phyloP scores from a whole-genome alignment of 1,140 invertebrate genomes.

The Nephila pilipes region DNA sequence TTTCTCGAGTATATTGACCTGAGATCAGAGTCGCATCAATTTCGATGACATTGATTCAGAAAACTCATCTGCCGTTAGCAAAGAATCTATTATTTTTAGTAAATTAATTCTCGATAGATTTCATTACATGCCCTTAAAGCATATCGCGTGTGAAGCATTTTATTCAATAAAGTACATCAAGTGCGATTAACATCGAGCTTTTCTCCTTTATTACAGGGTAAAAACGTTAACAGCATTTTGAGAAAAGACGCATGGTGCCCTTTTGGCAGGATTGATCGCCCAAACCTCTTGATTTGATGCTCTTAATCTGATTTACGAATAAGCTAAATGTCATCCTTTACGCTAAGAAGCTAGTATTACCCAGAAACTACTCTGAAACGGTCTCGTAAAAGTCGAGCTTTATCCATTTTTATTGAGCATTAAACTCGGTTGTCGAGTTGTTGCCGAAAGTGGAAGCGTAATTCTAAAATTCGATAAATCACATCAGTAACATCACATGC shows the following conservation, averaged over 20 bases:
- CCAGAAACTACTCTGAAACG: conserved; percentile 18
- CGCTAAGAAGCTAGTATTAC: neutral
- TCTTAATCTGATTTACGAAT: conserved; percentile 40
- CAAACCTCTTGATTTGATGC: neutral
- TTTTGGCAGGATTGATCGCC: neutral
- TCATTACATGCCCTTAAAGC: no score
- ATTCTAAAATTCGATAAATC: conserved; percentile 15
- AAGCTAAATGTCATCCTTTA: conserved; percentile 1
- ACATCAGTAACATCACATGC: neutral
- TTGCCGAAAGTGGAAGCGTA: neutral
- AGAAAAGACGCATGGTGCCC: neutral
- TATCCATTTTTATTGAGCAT: conserved; percentile 41
- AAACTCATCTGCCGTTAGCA: no score
- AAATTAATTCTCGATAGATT: no score
- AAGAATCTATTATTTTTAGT: no score
- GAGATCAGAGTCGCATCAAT: no score
- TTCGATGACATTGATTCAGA: no score
- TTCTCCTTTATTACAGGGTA: neutral
- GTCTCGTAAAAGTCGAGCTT: neutral
- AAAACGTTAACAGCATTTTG: neutral
- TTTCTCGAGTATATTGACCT: no score
- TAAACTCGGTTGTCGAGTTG: conserved; percentile 16
- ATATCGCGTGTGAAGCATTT: no score
- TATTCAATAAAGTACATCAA: no score
- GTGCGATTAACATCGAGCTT: no score